These are phyloP conservation scores for Pterocles gutturalis DNA, from an alignment of 2,113 vertebrate species.

Conservation along the genomic window DNA sequence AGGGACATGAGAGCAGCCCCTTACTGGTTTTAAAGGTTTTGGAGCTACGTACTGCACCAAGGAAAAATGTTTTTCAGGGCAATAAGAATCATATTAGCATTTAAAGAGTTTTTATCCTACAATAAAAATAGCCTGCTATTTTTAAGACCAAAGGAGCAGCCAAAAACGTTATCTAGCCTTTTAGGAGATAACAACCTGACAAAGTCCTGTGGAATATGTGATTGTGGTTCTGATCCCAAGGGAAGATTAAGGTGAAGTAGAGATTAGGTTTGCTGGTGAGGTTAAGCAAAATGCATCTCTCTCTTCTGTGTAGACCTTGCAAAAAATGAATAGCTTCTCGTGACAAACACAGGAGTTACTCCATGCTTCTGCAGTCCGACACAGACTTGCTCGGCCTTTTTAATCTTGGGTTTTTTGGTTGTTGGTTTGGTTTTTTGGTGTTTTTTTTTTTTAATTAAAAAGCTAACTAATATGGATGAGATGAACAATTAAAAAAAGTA, in stretches of 20 bases:
- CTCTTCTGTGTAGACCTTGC: not conserved
- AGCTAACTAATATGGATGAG: not conserved
- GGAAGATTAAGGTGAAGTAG: not conserved
- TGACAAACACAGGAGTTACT: not conserved
- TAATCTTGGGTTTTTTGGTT: not conserved
- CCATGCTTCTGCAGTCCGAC: accelerated
- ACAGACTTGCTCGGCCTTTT: not conserved
- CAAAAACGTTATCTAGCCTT: not conserved
- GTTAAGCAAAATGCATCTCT: not conserved
- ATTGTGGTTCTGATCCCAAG: not conserved
- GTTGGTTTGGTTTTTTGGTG: too few species aligned
- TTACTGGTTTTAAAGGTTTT: not conserved
- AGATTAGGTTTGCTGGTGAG: not conserved
- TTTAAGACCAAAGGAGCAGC: not conserved
- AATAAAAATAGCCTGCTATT: not conserved
- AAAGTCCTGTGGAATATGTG: not conserved
- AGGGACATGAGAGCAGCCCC: not conserved
- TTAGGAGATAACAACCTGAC: not conserved
- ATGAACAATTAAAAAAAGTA: not conserved
- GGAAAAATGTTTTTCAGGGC: not conserved
- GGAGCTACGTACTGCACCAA: not conserved
- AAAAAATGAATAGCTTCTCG: not conserved
- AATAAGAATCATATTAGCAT: not conserved
- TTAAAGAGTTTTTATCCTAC: not conserved
- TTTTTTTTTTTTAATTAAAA: not conserved